A percentile compares a stretch with the other conserved stretches of the same genome.
These are phyloP conservation scores for Odobenus rosmarus DNA, from an alignment of 2,113 vertebrate genomes.

Conservation along the genomic window DNA sequence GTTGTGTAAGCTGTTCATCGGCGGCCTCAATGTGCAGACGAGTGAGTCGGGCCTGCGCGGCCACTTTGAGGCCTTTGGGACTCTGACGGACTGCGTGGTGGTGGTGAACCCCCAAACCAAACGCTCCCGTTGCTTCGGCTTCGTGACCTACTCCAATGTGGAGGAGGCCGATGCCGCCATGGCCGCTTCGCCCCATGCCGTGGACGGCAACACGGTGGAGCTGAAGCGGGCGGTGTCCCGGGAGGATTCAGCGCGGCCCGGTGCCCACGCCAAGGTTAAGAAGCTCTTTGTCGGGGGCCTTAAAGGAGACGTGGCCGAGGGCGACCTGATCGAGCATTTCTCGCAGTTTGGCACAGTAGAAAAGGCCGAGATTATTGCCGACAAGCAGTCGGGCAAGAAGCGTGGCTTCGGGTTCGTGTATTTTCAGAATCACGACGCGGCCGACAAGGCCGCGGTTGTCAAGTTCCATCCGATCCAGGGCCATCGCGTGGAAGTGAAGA, in stretches of 20 bases:
- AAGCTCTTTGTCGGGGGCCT: slow-evolving; percentile 97
- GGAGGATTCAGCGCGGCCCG: slow-evolving; percentile 94
- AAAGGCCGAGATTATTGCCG: slow-evolving; percentile 97
- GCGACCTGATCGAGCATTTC: slow-evolving; percentile 93
- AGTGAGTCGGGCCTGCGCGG: slow-evolving; percentile 95
- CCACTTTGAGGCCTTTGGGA: slow-evolving; percentile 96
- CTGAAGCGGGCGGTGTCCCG: slow-evolving; percentile 96
- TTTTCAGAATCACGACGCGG: slow-evolving; percentile 95
- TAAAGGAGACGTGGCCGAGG: slow-evolving; percentile 95
- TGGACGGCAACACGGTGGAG: slow-evolving; percentile 95
- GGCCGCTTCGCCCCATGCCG: slow-evolving; percentile 93
- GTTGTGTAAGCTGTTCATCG: slow-evolving; percentile 98
- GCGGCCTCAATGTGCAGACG: slow-evolving; percentile 97
- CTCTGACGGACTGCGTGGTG: slow-evolving; percentile 93
- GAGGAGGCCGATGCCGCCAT: slow-evolving; percentile 97
- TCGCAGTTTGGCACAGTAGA: slow-evolving; percentile 95
- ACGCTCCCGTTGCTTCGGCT: slow-evolving; percentile 96
- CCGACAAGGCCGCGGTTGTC: slow-evolving; percentile 96
- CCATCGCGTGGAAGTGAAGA: slow-evolving; percentile 96
- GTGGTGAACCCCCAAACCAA: slow-evolving; percentile 93
- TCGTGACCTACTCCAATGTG: slow-evolving; percentile 94
- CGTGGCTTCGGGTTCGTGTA: slow-evolving; percentile 98
- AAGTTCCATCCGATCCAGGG: slow-evolving; percentile 95
- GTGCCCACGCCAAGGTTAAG: slow-evolving; percentile 97
- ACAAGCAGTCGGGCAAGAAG: slow-evolving; percentile 96